Base-by-base conservation (phyloP, 2,113 vertebrate species). In the Nycticryphes semicollaris region DNA sequence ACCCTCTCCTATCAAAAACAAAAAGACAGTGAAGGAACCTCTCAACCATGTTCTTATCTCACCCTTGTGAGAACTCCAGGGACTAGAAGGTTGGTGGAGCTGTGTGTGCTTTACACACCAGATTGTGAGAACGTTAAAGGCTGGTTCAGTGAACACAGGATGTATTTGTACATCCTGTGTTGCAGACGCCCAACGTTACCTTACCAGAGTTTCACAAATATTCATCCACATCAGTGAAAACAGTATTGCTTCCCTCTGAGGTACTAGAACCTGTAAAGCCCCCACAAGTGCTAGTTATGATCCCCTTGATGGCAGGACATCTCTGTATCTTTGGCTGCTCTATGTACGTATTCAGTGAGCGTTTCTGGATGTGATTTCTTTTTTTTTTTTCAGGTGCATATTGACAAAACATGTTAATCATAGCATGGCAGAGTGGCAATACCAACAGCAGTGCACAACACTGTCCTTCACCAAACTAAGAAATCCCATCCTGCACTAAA, bases 1-100 rank as follows among this genome's bases (percentile, higher is more conserved):
- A 54, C 12, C 47, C 23, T 77, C 67, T 87, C 59, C 33, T 76
- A 77, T 70, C 89, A 86, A 87, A 96, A 94, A 89, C 28, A 94
- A 63, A 89, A 54, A 86, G 35, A 76, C 22, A 59, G 51, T 45
- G 88, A 91, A 91, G 48, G 56, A 95, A 91, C n/a, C 16, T 91
- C 68, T 82, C 91, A 53, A 69, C 86, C 35, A 45, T 51, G 67
- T 82, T 78, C 64, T 84, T 74, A 62, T 37, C 51, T 93, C 41
- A 81, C 54, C 66, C 70, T 66, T 66, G 54, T n/a, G 53, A 85
- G 53, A 84, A 57, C 66, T 63, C 31, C 18, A 35, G 60, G 39
- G 25, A 75, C 47, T 10, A 9, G 35, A 74, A 35, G 31, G 20
- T 0, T 76, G 45, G 45, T 39, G 27, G 22, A 81, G 17, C 66